Base-by-base conservation (phyloP, 2,797 vertebrate species). In the Discoglossus pictus region DNA sequence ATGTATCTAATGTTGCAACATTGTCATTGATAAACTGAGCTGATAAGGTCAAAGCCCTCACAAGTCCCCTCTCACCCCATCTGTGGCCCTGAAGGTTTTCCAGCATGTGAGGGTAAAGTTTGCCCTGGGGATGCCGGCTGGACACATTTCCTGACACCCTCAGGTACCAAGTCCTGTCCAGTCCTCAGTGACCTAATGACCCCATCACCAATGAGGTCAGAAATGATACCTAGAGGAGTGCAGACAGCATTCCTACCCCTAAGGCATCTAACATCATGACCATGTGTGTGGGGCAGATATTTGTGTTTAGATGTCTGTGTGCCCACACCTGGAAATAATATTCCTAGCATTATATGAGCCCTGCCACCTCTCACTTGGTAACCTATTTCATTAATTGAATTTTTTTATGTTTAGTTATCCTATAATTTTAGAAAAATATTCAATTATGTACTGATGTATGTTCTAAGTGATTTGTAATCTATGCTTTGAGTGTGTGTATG, bases 91-190 rank as follows among this genome's bases (percentile, higher is more conserved):
- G 59, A 70, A 62, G 60, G 60, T 25, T 62, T 56, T 43, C 67
- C 63, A 51, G 56, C 31, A 40, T 17, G 39, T 51, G 35, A 51
- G 27, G 42, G 21, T 55, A 50, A 47, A 54, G 46, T 46, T 61
- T 63, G 42, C 59, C 60, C 59, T 63, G 16, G 38, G 67, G 67
- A 24, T 34, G 47, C 20, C 40, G 53, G 43, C 52, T 24, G 60
- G 67, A 70, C 50, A 70, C 51, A 70, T 70, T 70, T 70, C 67
- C 52, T 42, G 34, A 44, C 60, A 56, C 67, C 67, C 67, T 63
- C 59, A 70, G 67, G 52, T 70, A 56, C 46, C 23, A 4, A 56
- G 39, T 17, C 51, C 23, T 63, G 42, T 58, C 59, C 24, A 40
- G 67, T 63, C 67, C 60, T 25, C 35, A 8, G n/a, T 56, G 60